Conservation (phyloP, 2,888 invertebrate genomes). For the Axea sp. region DNA sequence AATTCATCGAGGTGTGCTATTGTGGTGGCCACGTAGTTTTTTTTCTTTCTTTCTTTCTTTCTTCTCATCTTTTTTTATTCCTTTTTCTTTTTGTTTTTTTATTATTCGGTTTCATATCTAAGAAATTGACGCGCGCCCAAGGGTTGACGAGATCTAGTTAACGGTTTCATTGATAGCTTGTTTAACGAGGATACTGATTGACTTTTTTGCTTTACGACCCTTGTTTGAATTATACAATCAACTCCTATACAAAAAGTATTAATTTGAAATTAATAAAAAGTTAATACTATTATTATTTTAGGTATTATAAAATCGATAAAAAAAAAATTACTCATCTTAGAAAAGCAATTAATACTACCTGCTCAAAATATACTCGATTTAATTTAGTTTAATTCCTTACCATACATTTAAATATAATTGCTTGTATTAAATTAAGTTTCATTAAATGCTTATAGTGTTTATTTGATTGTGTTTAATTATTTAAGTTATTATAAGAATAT, state of each 20-base stretch:
- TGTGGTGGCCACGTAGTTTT: conserved; percentile 47
- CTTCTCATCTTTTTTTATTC: background rate
- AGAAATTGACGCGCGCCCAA: conserved; percentile 47
- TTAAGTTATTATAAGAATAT: too few species aligned
- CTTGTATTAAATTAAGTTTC: too few species aligned
- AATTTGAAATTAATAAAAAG: conserved; percentile 16
- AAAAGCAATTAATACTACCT: too few species aligned
- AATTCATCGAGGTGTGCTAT: conserved; percentile 62
- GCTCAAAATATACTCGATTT: too few species aligned
- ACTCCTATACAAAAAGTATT: conserved; percentile 10
- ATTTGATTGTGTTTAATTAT: too few species aligned
- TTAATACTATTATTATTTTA: conserved; percentile 20
- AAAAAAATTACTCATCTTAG: too few species aligned
- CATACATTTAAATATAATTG: too few species aligned
- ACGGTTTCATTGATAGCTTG: conserved; percentile 60
- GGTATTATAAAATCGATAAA: too few species aligned
- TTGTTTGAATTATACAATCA: conserved; percentile 32
- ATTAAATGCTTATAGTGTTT: too few species aligned
- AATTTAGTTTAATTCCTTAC: too few species aligned
- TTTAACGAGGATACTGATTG: conserved; percentile 60
- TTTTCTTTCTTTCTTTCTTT: conserved; percentile 1
- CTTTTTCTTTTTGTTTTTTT: conserved; percentile 2
- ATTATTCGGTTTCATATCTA: background rate
- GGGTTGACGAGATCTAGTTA: conserved; percentile 64
- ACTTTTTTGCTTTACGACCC: conserved; percentile 62